Base-by-base conservation (phyloP, 1,140 invertebrate species). In the Agrilus planipennis region DNA sequence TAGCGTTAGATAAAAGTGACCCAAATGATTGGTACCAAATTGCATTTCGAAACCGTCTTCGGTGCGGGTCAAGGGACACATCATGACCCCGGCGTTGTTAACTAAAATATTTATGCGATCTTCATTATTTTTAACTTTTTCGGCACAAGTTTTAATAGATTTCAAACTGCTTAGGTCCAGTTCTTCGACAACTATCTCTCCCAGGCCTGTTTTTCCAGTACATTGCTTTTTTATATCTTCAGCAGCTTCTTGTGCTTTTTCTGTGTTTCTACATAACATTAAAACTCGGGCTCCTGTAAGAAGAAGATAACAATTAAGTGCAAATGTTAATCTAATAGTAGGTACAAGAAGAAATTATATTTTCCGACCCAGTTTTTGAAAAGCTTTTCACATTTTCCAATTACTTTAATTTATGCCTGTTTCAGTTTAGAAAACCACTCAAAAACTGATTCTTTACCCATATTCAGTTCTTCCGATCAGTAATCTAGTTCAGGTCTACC, bases 91-190 rank as follows among this genome's bases (percentile, higher is more conserved):
- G 10, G 53, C 53, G 39, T 55, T 55, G 29, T 55, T 55, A 11
- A 54, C 37, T 4, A 54, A 30, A 4, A 52, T 31, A 34, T 54
- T 31, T n/a, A 54, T 42, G 18, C 37, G 35, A 2, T 32, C 16
- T 23, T 52, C 43, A n/a, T 25, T n/a, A n/a, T 34, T 23, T 15
- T 38, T 34, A 17, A 54, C 60, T 27, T 70, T 63, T 25, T 72
- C 57, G 10, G 76, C 79, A 55, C 82, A 88, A 46, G 75, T 63
- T 34, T 74, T 60, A 0, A 90, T 71, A 19, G 83, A 87, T 11
- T 68, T 63, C 6, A 88, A 60, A 6, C 76, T 85, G 1, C 67
- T 58, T 0, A 90, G 66, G 61, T 89, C 76, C 18, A 86, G 67
- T 49, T 76, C 63, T 32, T 70, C 65, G 0, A 80, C 46, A 61